Percentiles rank a stretch among this genome's conserved stretches.
phyloP scores from a whole-genome alignment of 2,113 vertebrate genomes.

The Connochaetes taurinus region DNA sequence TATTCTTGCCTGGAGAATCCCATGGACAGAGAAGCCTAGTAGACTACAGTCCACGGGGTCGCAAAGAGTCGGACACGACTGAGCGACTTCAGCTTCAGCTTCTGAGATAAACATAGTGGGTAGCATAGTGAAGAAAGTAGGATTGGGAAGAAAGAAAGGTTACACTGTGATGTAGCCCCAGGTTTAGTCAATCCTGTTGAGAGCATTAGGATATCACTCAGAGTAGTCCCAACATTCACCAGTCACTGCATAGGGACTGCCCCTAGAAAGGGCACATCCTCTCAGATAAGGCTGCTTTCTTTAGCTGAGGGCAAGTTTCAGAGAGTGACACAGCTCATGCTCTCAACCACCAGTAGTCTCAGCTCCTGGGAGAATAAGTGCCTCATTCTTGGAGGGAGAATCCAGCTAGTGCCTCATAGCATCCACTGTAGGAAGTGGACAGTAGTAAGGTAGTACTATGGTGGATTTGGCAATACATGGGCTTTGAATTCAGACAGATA shows the following conservation, averaged over 20 bases:
- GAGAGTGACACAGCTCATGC: neutral
- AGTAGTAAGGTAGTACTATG: neutral
- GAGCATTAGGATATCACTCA: neutral
- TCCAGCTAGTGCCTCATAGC: accelerated
- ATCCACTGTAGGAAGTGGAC: too few species aligned
- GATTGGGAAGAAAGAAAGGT: neutral
- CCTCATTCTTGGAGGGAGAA: neutral
- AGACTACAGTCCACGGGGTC: too few species aligned
- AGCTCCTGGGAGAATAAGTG: neutral
- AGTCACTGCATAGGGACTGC: neutral
- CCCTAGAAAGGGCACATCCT: neutral
- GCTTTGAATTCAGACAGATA: neutral
- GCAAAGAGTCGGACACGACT: too few species aligned
- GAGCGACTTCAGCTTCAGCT: too few species aligned
- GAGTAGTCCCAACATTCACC: neutral
- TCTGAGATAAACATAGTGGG: neutral
- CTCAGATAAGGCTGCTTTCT: neutral
- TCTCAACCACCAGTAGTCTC: neutral
- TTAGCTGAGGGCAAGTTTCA: neutral
- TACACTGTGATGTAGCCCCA: neutral
- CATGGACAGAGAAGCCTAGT: too few species aligned
- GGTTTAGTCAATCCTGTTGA: neutral
- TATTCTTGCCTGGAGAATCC: too few species aligned
- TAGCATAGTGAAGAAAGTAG: neutral
- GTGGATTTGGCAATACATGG: neutral